Base-by-base conservation (phyloP, 2,113 vertebrate genomes). In the Mola mola region DNA sequence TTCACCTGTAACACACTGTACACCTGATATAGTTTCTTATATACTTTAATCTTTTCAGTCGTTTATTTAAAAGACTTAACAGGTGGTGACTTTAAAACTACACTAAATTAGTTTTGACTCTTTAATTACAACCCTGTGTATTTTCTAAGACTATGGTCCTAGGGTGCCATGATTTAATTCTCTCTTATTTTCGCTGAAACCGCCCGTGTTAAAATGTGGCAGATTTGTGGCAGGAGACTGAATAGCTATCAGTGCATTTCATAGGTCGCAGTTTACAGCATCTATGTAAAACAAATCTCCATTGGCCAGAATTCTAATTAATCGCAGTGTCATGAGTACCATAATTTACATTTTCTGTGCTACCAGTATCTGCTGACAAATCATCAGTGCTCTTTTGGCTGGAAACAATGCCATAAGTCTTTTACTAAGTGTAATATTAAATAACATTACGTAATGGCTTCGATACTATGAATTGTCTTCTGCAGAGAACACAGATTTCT, bases 381-480 rank as follows among this genome's bases (percentile, higher is more conserved):
- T 31, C 6, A 1, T 20, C 28, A 31, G 21, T 20, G 25, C 25
- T 44, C 16, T 20, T 61, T 13, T 5, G 1, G 15, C 15, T 17
- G 29, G 8, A 33, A 10, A 11, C 29, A 22, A 13, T 20, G 13
- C 8, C 21, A 22, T 33, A 33, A 33, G n/a, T 5, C 37, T 40
- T 17, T 40, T 40, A 8, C 5, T 29, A 8, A 29, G 5, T 4
- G 28, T 29, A 29, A 29, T 29, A 29, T 29, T 29, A 8, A 29
- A 29, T 8, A 29, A 4, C 28, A 29, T n/a, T n/a, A n/a, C n/a
- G n/a, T n/a, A n/a, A n/a, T n/a, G n/a, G n/a, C n/a, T n/a, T n/a
- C n/a, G n/a, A n/a, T 70, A 17, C 16, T 9, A 17, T 41, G 38
- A 19, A 9, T 66, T 72, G 43, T 60, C 57, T 68, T 81, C 61